Conservation (phyloP, 2,797 vertebrate species). For the Micropoecilia bifurca region DNA sequence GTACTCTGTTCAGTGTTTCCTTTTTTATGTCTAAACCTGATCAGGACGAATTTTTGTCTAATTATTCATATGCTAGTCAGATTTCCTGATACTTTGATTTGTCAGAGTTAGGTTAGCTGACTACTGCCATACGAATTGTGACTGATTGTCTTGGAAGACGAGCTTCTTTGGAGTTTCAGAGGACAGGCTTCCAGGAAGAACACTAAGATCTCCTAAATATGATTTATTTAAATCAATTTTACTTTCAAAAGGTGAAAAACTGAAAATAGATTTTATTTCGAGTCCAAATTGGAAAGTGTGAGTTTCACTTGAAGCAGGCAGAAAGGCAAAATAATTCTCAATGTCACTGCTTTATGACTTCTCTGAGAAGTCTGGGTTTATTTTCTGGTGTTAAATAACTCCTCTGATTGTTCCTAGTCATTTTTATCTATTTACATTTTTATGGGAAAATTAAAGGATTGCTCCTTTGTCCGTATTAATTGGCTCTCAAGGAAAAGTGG, state of each 20-base stretch:
- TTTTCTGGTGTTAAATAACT: slow-evolving; percentile 63
- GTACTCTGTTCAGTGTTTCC: background rate
- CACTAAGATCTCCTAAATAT: background rate
- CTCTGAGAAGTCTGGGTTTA: slow-evolving; percentile 45
- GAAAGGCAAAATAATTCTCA: slow-evolving; percentile 19
- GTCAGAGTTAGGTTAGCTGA: background rate
- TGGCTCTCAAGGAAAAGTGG: slow-evolving; percentile 66
- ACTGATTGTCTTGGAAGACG: background rate
- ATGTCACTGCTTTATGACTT: slow-evolving; percentile 50
- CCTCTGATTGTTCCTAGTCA: slow-evolving; percentile 57
- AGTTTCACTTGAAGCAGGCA: background rate
- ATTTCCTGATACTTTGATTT: background rate
- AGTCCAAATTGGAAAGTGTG: background rate
- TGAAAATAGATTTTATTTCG: background rate
- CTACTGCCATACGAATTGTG: background rate
- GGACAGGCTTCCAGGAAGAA: background rate
- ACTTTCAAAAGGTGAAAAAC: background rate
- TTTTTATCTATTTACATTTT: slow-evolving; percentile 80
- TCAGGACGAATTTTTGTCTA: background rate
- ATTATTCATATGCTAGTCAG: background rate
- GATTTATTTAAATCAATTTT: background rate
- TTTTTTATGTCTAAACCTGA: background rate
- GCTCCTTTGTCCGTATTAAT: slow-evolving; percentile 76
- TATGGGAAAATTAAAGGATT: slow-evolving; percentile 82
- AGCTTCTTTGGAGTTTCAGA: background rate